phyloP scores from a whole-genome alignment of 2,888 invertebrate species.

The Galeopsomyia nigrocyanea region DNA sequence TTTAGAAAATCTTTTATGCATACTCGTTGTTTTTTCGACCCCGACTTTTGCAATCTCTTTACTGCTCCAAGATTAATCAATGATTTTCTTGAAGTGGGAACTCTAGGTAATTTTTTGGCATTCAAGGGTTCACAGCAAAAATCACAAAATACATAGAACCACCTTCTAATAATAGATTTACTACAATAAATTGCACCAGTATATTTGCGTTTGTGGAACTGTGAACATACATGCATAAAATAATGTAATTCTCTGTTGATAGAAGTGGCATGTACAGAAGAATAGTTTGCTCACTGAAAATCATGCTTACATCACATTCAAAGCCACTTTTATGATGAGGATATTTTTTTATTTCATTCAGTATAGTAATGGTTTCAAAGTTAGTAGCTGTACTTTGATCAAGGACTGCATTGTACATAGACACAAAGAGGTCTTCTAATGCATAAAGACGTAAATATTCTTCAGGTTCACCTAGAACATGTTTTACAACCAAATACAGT shows the following conservation, averaged over 20 bases:
- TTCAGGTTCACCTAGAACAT: conserved; percentile 45
- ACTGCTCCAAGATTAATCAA: no score
- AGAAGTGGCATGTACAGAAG: conserved; percentile 4
- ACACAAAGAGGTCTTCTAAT: conserved; percentile 62
- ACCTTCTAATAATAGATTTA: conserved; percentile 59
- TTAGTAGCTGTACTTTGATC: conserved; percentile 7
- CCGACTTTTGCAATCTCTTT: no score
- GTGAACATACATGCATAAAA: conserved; percentile 31
- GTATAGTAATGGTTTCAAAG: conserved; percentile 45
- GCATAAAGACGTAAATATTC: conserved; percentile 59
- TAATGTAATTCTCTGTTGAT: neutral
- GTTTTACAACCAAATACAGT: conserved; percentile 23
- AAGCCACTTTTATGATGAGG: conserved; percentile 58
- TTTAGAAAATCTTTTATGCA: no score
- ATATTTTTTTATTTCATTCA: conserved; percentile 65
- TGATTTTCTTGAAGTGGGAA: conserved; percentile 64
- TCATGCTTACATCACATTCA: conserved; percentile 64
- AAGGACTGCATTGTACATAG: conserved; percentile 55
- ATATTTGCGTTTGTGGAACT: conserved; percentile 56
- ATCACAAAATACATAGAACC: conserved; percentile 66
- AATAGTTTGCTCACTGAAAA: conserved; percentile 19
- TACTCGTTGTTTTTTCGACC: no score
- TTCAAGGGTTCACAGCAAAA: conserved; percentile 56
- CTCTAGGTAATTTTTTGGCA: conserved; percentile 54
- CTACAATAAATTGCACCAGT: conserved; percentile 57